phyloP scores from a whole-genome alignment of 2,888 invertebrate species.

The Ectemnius continuus region DNA sequence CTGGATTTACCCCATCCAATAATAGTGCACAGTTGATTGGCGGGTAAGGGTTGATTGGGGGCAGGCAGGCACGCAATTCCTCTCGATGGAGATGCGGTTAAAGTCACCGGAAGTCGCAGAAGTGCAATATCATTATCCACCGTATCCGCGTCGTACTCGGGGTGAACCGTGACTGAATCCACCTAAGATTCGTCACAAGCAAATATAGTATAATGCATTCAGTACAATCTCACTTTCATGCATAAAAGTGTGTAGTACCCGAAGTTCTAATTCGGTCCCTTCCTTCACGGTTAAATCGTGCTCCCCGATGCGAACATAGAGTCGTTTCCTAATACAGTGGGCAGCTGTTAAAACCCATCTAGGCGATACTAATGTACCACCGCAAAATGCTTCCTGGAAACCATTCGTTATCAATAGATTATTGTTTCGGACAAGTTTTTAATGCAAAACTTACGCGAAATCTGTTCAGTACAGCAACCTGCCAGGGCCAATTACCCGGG shows the following conservation, averaged over 20 bases:
- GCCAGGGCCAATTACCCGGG: slow-evolving; percentile 96
- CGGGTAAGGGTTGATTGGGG: slow-evolving; percentile 83
- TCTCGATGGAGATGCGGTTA: slow-evolving; percentile 74
- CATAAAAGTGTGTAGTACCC: slow-evolving; percentile 76
- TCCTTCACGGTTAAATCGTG: slow-evolving; percentile 88
- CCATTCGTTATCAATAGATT: not conserved
- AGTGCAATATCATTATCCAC: slow-evolving; percentile 96
- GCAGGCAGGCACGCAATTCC: slow-evolving; percentile 90
- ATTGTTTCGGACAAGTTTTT: not conserved
- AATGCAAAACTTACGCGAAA: slow-evolving; percentile 82
- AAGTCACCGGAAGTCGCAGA: slow-evolving; percentile 81
- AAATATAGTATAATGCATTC: not conserved
- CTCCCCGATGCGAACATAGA: slow-evolving; percentile 91
- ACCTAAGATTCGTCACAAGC: slow-evolving; percentile 68
- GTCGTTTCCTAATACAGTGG: slow-evolving; percentile 88
- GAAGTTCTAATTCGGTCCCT: slow-evolving; percentile 88
- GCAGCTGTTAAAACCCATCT: slow-evolving; percentile 93
- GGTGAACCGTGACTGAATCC: slow-evolving; percentile 88
- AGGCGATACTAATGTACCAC: slow-evolving; percentile 89
- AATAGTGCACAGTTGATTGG: slow-evolving; percentile 87
- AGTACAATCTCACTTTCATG: not conserved
- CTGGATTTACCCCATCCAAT: slow-evolving; percentile 95
- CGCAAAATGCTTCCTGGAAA: slow-evolving; percentile 90
- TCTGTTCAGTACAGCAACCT: slow-evolving; percentile 92
- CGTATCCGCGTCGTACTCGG: slow-evolving; percentile 91